Conservation (phyloP, 2,113 vertebrate species). For the Cynoglossus semilaevis region DNA sequence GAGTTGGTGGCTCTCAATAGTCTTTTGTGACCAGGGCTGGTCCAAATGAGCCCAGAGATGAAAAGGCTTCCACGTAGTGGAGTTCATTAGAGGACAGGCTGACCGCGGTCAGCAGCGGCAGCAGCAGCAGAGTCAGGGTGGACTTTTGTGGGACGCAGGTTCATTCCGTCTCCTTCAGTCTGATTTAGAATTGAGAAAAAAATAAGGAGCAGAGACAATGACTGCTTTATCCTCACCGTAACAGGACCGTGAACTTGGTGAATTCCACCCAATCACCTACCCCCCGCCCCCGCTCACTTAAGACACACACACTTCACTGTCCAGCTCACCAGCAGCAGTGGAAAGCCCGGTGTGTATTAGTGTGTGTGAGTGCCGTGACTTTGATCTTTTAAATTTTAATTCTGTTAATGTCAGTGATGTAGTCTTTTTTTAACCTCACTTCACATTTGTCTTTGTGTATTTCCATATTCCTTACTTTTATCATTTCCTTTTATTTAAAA, state of each 20-base stretch:
- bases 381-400: too few species aligned
- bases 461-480: too few species aligned
- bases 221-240: constrained; percentile 84
- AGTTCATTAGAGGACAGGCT: constrained; percentile 82
- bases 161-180: constrained; percentile 72
- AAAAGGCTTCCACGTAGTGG: constrained; percentile 71
- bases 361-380: too few species aligned
- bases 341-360: neutral
- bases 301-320: constrained; percentile 19
- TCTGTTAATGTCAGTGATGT: too few species aligned
- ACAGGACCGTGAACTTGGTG: constrained; percentile 84
- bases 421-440: too few species aligned
- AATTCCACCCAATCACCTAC: constrained; percentile 49
- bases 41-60: constrained; percentile 79
- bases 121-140: neutral
- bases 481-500: too few species aligned
- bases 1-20: constrained; percentile 78
- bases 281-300: constrained; percentile 32
- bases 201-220: constrained; percentile 85
- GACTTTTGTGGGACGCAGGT: constrained; percentile 6
- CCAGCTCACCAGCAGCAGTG: constrained; percentile 2
- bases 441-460: too few species aligned
- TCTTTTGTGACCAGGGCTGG: constrained; percentile 83
- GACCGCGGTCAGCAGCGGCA: neutral
- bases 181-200: constrained; percentile 36